phyloP scores from a whole-genome alignment of 2,888 invertebrate species.

The Penaeus monodon region DNA sequence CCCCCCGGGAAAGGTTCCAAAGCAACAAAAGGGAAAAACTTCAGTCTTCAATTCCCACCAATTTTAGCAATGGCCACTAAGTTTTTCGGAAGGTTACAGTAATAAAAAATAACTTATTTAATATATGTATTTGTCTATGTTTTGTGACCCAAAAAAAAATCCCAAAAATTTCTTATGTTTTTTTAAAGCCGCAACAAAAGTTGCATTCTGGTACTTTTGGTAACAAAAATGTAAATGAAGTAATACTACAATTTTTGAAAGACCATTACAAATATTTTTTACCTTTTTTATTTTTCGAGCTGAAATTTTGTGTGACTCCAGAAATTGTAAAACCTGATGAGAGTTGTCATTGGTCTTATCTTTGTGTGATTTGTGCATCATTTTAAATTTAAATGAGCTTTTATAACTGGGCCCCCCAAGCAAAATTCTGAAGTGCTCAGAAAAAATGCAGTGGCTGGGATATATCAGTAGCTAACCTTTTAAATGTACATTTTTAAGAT shows the following conservation, averaged over 20 bases:
- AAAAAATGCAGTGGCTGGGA: conserved; percentile 39
- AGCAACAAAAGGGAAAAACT: not conserved
- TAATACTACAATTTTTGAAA: not conserved
- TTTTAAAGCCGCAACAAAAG: no score
- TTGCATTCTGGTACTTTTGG: not conserved
- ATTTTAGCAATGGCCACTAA: no score
- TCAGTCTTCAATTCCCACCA: not conserved
- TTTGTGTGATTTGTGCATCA: conserved; percentile 40
- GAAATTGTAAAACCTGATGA: conserved; percentile 48
- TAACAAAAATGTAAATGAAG: not conserved
- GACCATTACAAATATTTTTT: no score
- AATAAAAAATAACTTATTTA: no score
- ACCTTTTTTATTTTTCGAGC: conserved; percentile 10
- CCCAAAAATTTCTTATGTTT: no score
- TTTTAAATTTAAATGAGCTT: conserved; percentile 31
- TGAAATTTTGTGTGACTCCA: conserved; percentile 47
- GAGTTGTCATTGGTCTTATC: conserved; percentile 39
- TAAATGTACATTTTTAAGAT: not conserved
- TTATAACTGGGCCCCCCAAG: conserved; percentile 39
- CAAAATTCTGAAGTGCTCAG: conserved; percentile 26
- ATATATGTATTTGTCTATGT: no score
- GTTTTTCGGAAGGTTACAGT: no score
- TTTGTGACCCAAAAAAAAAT: no score
- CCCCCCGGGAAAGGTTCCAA: conserved; percentile 37
- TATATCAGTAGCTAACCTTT: conserved; percentile 26